Conservation (phyloP, 2,797 vertebrate genomes). For the Myripristis murdjan region DNA sequence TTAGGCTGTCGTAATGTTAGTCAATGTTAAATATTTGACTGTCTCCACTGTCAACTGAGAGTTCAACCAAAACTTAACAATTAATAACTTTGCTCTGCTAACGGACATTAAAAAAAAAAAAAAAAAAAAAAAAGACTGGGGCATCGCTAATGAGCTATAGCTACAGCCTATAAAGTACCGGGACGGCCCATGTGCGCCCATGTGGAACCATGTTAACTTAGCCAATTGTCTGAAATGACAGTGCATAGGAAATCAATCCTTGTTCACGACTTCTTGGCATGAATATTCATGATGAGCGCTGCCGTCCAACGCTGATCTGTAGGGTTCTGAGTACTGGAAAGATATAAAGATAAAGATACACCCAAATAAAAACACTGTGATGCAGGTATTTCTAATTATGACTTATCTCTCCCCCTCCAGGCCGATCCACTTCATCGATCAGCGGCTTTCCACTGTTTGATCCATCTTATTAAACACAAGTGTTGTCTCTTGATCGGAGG, state of each 20-base stretch:
- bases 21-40: no score
- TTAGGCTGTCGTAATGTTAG: no score
- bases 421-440: constrained; percentile 37
- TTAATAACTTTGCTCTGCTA: no score
- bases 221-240: constrained; percentile 25
- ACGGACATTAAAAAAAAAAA: no score
- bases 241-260: constrained; percentile 31
- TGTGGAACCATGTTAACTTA: constrained; percentile 18
- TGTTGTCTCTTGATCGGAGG: constrained; percentile 61
- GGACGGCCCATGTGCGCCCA: constrained; percentile 13
- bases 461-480: constrained; percentile 61
- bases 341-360: constrained; percentile 46
- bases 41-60: no score
- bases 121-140: no score
- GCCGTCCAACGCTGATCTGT: constrained; percentile 34
- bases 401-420: not conserved
- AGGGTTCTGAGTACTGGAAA: constrained; percentile 24
- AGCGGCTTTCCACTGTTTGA: constrained; percentile 62
- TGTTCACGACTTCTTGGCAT: not conserved
- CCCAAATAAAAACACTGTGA: constrained; percentile 5
- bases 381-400: constrained; percentile 45
- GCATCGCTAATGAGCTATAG: constrained; percentile 28
- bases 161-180: not conserved
- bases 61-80: no score
- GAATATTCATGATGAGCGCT: constrained; percentile 48